Evolutionary conservation across 2,888 invertebrate species (phyloP).

Genomic region (Halictus ligatus): DNA sequence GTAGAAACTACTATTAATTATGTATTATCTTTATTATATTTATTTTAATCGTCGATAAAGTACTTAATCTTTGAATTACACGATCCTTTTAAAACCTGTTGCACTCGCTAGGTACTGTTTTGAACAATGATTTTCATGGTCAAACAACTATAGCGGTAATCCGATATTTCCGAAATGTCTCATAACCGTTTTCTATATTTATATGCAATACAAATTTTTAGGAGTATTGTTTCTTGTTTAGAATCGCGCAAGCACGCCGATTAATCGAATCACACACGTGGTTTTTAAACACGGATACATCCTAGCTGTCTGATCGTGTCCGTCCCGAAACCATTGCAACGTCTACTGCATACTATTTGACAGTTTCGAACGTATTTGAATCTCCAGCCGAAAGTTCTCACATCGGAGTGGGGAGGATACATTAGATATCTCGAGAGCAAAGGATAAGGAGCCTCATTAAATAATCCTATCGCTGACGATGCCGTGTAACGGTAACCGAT

Average conservation of each 20-base stretch:
- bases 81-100: background rate
- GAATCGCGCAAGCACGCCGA: background rate
- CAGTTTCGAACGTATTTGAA: conserved; percentile 66
- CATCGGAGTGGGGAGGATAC: conserved; percentile 55
- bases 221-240: background rate
- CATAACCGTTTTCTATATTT: background rate
- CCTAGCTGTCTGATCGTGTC: conserved; percentile 45
- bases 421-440: conserved; percentile 21
- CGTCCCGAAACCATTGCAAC: conserved; percentile 33
- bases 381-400: conserved; percentile 42
- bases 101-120: background rate
- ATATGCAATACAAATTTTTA: background rate
- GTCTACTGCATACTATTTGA: conserved; percentile 53
- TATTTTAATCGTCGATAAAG: background rate
- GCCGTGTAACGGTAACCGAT: background rate
- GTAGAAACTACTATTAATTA: background rate
- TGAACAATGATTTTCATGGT: background rate
- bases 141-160: background rate
- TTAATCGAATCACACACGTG: background rate
- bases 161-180: background rate
- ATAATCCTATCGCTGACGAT: background rate
- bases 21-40: background rate
- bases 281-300: conserved; percentile 27
- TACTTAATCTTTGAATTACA: background rate
- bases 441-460: conserved; percentile 29